Evolutionary conservation across 2,888 invertebrate species (phyloP).

Genomic region (Myopa testacea): DNA sequence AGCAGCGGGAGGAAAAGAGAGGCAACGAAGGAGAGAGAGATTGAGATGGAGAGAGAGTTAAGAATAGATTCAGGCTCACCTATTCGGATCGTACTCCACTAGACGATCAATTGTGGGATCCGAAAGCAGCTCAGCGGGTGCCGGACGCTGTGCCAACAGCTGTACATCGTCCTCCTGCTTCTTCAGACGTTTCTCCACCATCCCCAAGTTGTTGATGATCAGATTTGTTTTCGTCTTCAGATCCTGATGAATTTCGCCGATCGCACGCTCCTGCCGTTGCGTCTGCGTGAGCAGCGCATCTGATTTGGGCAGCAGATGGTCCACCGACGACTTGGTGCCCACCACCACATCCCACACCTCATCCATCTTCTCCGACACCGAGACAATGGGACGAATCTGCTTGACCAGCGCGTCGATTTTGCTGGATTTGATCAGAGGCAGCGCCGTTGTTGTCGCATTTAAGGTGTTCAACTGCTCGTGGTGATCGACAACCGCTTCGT

Average conservation of each 20-base stretch:
- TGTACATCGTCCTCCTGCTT: conserved; percentile 89
- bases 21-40: conserved; percentile 21
- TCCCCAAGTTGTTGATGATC: conserved; percentile 87
- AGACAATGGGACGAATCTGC: conserved; percentile 86
- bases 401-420: conserved; percentile 85
- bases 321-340: conserved; percentile 88
- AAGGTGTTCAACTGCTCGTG: conserved; percentile 69
- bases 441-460: conserved; percentile 73
- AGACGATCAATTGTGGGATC: conserved; percentile 83
- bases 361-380: conserved; percentile 90
- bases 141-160: conserved; percentile 80
- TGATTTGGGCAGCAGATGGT: conserved; percentile 87
- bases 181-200: conserved; percentile 85
- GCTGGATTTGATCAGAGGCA: conserved; percentile 74
- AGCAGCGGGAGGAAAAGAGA: not conserved
- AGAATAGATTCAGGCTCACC: conserved; percentile 66
- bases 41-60: not conserved
- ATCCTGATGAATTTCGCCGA: conserved; percentile 87
- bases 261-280: conserved; percentile 87
- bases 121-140: conserved; percentile 79
- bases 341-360: conserved; percentile 92
- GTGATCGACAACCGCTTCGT: conserved; percentile 85
- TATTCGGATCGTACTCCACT: conserved; percentile 81
- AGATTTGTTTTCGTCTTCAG: conserved; percentile 84
- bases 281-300: conserved; percentile 87